Conservation (phyloP, 2,797 vertebrate species). For the Tapera naevia region DNA sequence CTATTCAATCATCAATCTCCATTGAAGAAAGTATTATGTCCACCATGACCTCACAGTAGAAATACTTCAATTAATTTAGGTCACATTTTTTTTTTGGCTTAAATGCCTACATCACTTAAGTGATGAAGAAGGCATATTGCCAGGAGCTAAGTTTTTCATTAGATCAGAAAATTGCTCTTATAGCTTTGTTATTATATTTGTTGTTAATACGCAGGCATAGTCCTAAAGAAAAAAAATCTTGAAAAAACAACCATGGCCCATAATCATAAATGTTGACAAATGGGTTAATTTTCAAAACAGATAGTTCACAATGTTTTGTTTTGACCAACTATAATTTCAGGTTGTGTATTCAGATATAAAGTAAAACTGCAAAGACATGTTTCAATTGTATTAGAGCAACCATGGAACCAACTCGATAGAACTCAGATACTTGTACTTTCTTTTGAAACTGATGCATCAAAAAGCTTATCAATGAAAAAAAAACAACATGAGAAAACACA, state of each 20-base stretch:
- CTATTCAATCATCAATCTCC: neutral
- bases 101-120: neutral
- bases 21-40: neutral
- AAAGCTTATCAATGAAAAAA: neutral
- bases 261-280: neutral
- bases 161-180: neutral
- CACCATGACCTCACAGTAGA: neutral
- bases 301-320: neutral
- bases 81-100: neutral
- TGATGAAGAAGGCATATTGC: neutral
- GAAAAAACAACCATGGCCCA: neutral
- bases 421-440: neutral
- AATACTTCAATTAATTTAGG: neutral
- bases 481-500: neutral
- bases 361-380: neutral
- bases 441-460: neutral
- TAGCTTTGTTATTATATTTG: neutral
- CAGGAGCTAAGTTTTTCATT: constrained; percentile 1
- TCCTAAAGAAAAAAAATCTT: neutral
- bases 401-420: neutral
- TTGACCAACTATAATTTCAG: neutral
- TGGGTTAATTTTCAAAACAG: neutral
- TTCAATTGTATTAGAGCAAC: neutral
- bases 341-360: neutral
- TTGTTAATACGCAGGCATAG: neutral